Base-by-base conservation (phyloP, 2,888 invertebrate species). In the Cheiracanthium punctorium region DNA sequence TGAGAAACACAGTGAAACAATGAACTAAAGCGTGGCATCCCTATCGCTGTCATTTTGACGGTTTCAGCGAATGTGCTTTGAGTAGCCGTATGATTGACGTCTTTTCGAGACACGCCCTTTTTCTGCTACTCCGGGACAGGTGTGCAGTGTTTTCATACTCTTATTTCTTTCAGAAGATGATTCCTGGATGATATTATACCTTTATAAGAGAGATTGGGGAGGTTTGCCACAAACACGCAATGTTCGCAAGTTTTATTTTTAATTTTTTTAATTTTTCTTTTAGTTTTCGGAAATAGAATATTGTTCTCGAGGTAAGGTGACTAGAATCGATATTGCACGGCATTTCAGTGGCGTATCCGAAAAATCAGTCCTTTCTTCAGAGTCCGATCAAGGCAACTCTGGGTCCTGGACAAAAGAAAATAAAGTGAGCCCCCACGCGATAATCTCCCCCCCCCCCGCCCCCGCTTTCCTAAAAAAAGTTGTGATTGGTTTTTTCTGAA, bases 41-140 rank as follows among this genome's bases (percentile, higher is more conserved):
- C 65, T 73, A 81, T 69, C 74, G 52, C 82, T 82, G 82, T 82
- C 82, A 82, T 70, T 72, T 76, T 70, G 82, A 82, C 69, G 75
- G 70, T 76, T 65, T 48, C 82, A 48, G 70, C 24, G 58, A 75
- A 43, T 48, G 65, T 20, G 24, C 72, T 71, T 77, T 82, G 75
- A 76, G 71, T 76, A 37, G 69, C 17, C 12, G 29, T 71, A 32
- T 76, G 82, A 82, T 82, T 82, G 82, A 76, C 82, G 76, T 72
- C 76, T 76, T 24, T 37, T 17, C 12, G 12, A 67, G 82, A 72
- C 74, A 76, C 82, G 72, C 82, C 82, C 76, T 71, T 77, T 48
- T 28, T 69, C 65, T 65, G 10, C 24, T 70, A 37, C 58, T 58
- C n/a, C 58, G 58, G 24, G 58, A 58, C 58, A 58, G 58, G 58